Evolutionary conservation across 2,113 vertebrate genomes (phyloP), one percentile per base, ranked within the genome.

Genomic region (Hoplias malabaricus): DNA sequence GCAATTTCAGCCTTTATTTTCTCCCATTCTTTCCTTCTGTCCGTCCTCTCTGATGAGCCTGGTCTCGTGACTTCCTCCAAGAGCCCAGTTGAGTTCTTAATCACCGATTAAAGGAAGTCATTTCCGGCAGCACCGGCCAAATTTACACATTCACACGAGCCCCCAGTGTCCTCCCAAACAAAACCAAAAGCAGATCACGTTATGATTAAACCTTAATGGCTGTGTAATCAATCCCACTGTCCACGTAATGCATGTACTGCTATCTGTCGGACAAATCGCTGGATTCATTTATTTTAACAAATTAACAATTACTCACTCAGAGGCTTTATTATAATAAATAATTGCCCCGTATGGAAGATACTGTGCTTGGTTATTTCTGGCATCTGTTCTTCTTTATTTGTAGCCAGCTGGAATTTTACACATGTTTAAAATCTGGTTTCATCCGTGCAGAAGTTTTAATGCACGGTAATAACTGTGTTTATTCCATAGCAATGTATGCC

Each of bases 1-100:
- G 82, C 79, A 81, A 82, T 83, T 85, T 84, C 63, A 84, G 82
- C 53, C 69, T 69, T 61, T 78, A 33, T 63, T 40, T 68, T 77
- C 56, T 65, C 63, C 40, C 63, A 40, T 69, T 70, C 31, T 69
- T n/a, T 25, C 54, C 46, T 68, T 77, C 33, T 56, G 59, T 34
- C 63, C 66, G 78, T 67, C 43, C 59, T 29, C 48, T 79, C 19
- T 68, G 69, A 77, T 80, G 73, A 77, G 43, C 27, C 62, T 13
- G 53, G 54, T 46, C 70, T 77, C 12, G 29, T 59, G 59, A 61
- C 43, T 61, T 73, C 61, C 72, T 36, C 59, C 40, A 67, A 66
- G 69, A 77, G 42, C 67, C 50, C n/a, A n/a, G n/a, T n/a, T 48
- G 16, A 66, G 57, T 66, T 61, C 48, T 74, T 62, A 54, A 53